Base-by-base conservation (phyloP, 1,140 invertebrate genomes). In the Glossosoma conforme region DNA sequence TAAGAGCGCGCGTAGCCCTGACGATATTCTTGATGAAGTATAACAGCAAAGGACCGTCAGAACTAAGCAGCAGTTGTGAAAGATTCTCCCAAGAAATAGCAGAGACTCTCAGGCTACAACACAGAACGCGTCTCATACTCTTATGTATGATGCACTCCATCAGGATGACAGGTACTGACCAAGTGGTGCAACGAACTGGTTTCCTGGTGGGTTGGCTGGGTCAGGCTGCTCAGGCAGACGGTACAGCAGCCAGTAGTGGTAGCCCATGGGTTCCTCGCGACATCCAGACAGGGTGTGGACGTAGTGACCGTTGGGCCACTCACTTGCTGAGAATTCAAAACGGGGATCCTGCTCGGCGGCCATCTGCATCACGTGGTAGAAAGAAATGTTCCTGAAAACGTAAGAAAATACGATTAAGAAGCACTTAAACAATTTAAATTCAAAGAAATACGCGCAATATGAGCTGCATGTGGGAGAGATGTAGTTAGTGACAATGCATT, bases 261-360 rank as follows among this genome's bases (percentile, higher is more conserved):
- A 91, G 15, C 85, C 87, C 79, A 89, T 84, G 0, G 87, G 88
- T 62, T 91, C 86, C 62, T 92, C 89, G 61, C 87, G 86, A 57
- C 85, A 85, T 1, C 87, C 87, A n/a, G 85, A 85, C 32, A 93
- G 70, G 2, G 88, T 91, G 67, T 92, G 89, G 18, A 93, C 86
- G 65, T 93, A 92, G 62, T 92, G 89, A 1, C 89, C 89, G 61
- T 91, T 91, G 1, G 89, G 89, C 89, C 89, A 93, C 64, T 89
- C 85, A 20, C 86, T 85, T 1, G 89, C 86, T 45, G 83, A 80
- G 62, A 89, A 89, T 60, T 85, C 71, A 61, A 79, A 79, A 61
- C 75, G 75, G 1, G 82, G 74, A 63, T 89, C 85, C 55, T 83
- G 75, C 59, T 89, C 85, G 38, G 89, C 86, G 0, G 89, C 89